A percentile compares a stretch with the other conserved stretches of the same genome.
Conservation (phyloP, 2,113 vertebrate species). For the Tretioscincus oriximinensis region DNA sequence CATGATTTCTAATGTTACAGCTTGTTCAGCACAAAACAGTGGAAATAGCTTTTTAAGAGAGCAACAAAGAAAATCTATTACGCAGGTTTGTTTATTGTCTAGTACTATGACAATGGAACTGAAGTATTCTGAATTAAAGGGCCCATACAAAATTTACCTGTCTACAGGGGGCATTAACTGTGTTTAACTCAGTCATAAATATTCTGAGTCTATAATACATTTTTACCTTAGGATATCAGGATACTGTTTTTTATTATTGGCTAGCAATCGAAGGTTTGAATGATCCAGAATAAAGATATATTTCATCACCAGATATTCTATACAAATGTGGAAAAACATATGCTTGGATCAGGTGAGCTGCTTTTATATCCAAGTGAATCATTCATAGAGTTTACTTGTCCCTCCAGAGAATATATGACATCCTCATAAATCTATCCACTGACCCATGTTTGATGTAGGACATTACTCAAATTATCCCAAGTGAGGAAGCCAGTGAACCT, state of each 20-base stretch:
- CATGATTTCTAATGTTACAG: not conserved
- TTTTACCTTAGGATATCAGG: not conserved
- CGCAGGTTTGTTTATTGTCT: not conserved
- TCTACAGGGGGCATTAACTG: not conserved
- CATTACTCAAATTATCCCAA: no score
- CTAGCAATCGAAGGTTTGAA: not conserved
- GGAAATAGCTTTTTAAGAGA: not conserved
- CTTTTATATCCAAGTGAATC: not conserved
- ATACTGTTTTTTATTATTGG: constrained; percentile 2
- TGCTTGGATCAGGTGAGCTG: not conserved
- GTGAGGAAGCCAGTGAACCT: no score
- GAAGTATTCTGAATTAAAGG: not conserved
- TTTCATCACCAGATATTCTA: not conserved
- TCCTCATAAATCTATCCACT: not conserved
- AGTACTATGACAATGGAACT: not conserved
- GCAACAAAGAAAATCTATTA: not conserved
- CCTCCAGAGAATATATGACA: not conserved
- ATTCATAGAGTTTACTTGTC: not conserved
- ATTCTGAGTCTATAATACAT: not conserved
- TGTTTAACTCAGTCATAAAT: not conserved
- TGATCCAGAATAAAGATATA: not conserved
- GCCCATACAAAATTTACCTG: not conserved
- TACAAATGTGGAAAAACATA: not conserved
- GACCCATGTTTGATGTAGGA: no score
- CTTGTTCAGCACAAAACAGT: not conserved